Evolutionary conservation across 2,113 vertebrate genomes (phyloP), one percentile per base, ranked within the genome.

Genomic region (Orcinus orca): DNA sequence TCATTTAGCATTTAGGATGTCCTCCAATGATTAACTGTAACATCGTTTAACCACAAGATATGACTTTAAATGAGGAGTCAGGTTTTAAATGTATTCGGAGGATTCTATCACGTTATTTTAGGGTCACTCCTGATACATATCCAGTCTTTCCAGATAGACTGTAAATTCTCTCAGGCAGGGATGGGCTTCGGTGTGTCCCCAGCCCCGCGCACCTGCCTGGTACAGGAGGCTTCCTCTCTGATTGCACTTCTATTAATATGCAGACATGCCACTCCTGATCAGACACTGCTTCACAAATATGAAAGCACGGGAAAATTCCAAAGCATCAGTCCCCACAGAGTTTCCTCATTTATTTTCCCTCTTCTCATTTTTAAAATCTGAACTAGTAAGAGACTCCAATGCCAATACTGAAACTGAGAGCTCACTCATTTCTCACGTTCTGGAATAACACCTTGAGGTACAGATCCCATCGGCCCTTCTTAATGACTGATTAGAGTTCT

Each of bases 401-500:
- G 6, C 47, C 86, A 29, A 3, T 73, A 96, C 53, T 86, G 9
- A 94, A 97, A 92, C n/a, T 47, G 95, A 98, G 96, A 91, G n/a
- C 74, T 97, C 84, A 60, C 26, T 92, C 74, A 93, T 96, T 77
- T 97, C 96, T 90, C 82, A 23, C 94, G 41, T 88, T 98, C 81
- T 8, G 0, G 82, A 98, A 88, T 8, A 88, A 95, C 23, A 84
- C 65, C 38, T 53, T 94, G 88, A 95, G 74, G 95, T 94, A 93
- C 71, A 13, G 44, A 96, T 98, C 97, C 89, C 95, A 33, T 38
- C 2, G 74, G 95, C 73, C 63, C 47, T 89, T 55, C 29, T 95
- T 97, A 98, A 97, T 96, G 95, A 95, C 95, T 97, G 97, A 98
- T 98, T 97, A 98, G 94, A 0, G 8, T 95, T 98, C 47, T 79